Percentiles rank a stretch among this genome's conserved stretches.
These are phyloP conservation scores for Cordilura impudica DNA, from an alignment of 2,888 invertebrate species.

Conservation along the genomic window DNA sequence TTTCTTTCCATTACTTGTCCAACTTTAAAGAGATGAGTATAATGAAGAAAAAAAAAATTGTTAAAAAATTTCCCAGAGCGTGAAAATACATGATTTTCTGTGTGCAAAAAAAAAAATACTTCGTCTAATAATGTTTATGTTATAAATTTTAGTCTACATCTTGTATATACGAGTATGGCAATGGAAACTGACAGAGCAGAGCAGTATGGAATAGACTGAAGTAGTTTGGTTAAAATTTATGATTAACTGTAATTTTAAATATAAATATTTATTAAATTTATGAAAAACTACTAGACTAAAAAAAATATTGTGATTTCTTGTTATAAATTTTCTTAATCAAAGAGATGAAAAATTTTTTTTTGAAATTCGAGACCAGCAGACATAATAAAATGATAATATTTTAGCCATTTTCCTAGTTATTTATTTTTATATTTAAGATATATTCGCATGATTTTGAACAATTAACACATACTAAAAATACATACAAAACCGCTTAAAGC, in stretches of 20 bases:
- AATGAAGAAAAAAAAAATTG: neutral
- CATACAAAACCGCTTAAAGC: conserved; percentile 18
- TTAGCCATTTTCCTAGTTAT: neutral
- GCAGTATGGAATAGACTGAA: neutral
- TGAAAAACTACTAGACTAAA: conserved; percentile 36
- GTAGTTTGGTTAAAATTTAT: conserved; percentile 38
- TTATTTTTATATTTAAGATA: conserved; percentile 10
- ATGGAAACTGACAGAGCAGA: neutral
- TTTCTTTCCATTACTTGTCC: neutral
- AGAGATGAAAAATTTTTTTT: too few species aligned
- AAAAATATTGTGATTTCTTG: neutral
- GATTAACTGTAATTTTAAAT: conserved; percentile 57
- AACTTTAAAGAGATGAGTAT: conserved; percentile 16
- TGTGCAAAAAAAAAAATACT: neutral
- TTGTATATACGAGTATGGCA: too few species aligned
- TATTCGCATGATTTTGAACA: conserved; percentile 67
- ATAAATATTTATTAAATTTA: conserved; percentile 65
- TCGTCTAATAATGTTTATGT: too few species aligned
- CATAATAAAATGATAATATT: conserved; percentile 12
- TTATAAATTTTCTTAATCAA: neutral
- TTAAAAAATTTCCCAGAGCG: conserved; percentile 49
- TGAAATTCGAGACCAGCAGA: neutral
- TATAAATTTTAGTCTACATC: too few species aligned
- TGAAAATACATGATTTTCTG: conserved; percentile 53
- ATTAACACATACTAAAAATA: conserved; percentile 66